A percentile compares a stretch with the other conserved stretches of the same genome.
Evolutionary conservation across 2,888 invertebrate genomes (phyloP).

Genomic region (Epinotia brunnichana): DNA sequence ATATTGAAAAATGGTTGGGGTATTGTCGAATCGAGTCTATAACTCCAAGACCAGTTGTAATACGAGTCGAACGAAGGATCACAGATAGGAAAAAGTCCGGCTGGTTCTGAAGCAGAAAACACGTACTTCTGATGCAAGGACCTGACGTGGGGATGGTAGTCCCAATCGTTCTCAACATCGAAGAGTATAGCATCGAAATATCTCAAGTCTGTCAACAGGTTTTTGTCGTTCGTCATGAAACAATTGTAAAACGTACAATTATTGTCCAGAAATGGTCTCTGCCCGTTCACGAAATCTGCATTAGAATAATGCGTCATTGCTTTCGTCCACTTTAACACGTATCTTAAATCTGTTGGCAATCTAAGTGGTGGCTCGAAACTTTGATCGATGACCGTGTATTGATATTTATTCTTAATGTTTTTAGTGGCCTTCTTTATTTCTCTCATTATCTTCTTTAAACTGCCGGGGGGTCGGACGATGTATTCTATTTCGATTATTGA

Average conservation of each 20-base stretch:
- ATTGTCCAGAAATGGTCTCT: constrained; percentile 57
- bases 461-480: constrained; percentile 49
- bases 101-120: constrained; percentile 69
- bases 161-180: constrained; percentile 73
- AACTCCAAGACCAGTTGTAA: constrained; percentile 72
- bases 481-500: constrained; percentile 61
- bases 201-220: constrained; percentile 61
- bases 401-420: constrained; percentile 43
- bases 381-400: constrained; percentile 48
- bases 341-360: constrained; percentile 66
- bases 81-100: constrained; percentile 63
- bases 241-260: constrained; percentile 76
- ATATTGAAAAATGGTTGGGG: constrained; percentile 60
- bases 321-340: constrained; percentile 63
- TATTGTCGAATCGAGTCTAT: constrained; percentile 69
- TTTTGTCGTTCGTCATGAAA: constrained; percentile 66
- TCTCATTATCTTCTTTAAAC: constrained; percentile 52
- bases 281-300: constrained; percentile 55
- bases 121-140: constrained; percentile 75
- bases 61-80: constrained; percentile 57
- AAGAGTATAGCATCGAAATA: constrained; percentile 81
- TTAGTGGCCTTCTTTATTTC: constrained; percentile 49
- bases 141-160: constrained; percentile 59
- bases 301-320: constrained; percentile 55
- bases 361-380: constrained; percentile 55